A percentile compares a stretch with the other conserved stretches of the same genome.
phyloP scores from a whole-genome alignment of 2,797 vertebrate species.

The Tadarida brasiliensis region DNA sequence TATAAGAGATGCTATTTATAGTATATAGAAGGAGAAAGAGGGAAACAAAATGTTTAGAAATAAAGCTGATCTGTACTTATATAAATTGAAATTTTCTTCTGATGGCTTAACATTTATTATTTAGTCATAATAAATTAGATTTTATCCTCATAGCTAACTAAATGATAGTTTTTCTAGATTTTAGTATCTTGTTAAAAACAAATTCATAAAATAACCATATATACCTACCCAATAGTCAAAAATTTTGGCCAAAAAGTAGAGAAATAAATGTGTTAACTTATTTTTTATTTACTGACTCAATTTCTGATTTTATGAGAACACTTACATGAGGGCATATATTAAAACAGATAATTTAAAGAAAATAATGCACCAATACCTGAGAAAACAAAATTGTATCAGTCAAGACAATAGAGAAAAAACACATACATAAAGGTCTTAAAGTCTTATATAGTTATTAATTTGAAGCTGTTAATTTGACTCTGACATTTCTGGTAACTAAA shows the following conservation, averaged over 20 bases:
- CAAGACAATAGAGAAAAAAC: background rate
- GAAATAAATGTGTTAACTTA: background rate
- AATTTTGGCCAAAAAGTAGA: background rate
- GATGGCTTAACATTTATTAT: constrained; percentile 29
- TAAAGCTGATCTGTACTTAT: constrained; percentile 31
- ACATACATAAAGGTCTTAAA: background rate
- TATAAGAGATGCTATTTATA: background rate
- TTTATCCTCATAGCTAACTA: constrained; percentile 18
- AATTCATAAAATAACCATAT: constrained; percentile 18
- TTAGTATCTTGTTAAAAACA: constrained; percentile 47
- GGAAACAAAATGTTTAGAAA: background rate
- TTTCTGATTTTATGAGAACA: constrained; percentile 28
- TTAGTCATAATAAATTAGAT: constrained; percentile 45
- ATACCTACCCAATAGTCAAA: background rate
- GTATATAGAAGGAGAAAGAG: background rate
- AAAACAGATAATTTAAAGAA: constrained; percentile 20
- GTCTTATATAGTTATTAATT: background rate
- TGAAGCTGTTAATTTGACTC: constrained; percentile 41
- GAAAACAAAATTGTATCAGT: background rate
- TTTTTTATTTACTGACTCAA: background rate
- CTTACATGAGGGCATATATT: background rate
- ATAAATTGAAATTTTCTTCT: constrained; percentile 47
- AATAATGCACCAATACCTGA: background rate
- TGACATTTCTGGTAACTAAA: background rate
- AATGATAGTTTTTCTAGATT: background rate